phyloP scores from a whole-genome alignment of 2,888 invertebrate species.

The Bhutanitis thaidina region DNA sequence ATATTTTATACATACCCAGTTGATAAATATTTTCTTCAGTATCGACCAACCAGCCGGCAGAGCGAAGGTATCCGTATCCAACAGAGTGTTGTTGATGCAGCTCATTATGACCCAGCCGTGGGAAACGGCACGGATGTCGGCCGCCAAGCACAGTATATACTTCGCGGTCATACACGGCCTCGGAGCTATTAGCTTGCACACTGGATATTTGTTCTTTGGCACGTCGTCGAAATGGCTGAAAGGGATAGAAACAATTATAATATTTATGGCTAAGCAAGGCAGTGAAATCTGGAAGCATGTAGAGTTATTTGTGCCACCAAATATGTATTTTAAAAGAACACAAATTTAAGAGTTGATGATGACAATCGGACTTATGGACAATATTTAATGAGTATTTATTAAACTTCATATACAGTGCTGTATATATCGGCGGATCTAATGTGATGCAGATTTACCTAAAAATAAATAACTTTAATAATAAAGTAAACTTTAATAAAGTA shows the following conservation, averaged over 20 bases:
- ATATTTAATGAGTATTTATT: too few species aligned
- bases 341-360: too few species aligned
- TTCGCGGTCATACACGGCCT: constrained; percentile 87
- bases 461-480: too few species aligned
- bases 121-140: constrained; percentile 81
- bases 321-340: too few species aligned
- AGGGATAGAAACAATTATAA: neutral
- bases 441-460: too few species aligned
- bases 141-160: constrained; percentile 85
- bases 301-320: too few species aligned
- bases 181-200: constrained; percentile 82
- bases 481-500: too few species aligned
- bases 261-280: too few species aligned
- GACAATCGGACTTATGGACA: too few species aligned
- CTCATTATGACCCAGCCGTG: constrained; percentile 86
- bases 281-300: too few species aligned
- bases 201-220: constrained; percentile 72
- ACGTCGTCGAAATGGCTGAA: constrained; percentile 77
- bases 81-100: constrained; percentile 57
- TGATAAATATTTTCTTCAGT: constrained; percentile 60
- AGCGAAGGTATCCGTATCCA: constrained; percentile 67
- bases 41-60: constrained; percentile 83
- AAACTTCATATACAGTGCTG: too few species aligned
- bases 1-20: constrained; percentile 61
- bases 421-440: too few species aligned